A percentile compares a stretch with the other conserved stretches of the same genome.
These are phyloP conservation scores for Orchesella flavescens DNA, from an alignment of 2,888 invertebrate species.

Conservation along the genomic window DNA sequence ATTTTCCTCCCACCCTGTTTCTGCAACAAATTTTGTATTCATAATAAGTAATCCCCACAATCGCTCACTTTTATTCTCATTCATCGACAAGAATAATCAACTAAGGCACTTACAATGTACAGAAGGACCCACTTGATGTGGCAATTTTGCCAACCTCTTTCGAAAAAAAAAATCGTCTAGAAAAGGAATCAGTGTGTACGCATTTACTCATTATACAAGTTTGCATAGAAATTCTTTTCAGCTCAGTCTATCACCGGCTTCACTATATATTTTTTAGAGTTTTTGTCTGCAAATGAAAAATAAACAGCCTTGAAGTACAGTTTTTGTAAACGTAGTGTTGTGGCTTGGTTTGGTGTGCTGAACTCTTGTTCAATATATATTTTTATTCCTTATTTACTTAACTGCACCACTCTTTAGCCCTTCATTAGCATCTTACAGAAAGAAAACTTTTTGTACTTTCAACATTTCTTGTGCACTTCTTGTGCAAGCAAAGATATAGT, in stretches of 20 bases:
- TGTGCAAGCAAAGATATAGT: background rate
- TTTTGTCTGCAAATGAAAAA: slow-evolving; percentile 17
- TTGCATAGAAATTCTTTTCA: background rate
- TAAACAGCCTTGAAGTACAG: slow-evolving; percentile 39
- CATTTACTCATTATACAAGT: slow-evolving; percentile 1
- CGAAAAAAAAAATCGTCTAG: background rate
- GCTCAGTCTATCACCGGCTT: background rate
- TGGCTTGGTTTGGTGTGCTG: background rate
- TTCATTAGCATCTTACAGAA: background rate
- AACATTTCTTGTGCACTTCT: background rate
- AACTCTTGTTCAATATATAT: slow-evolving; percentile 15
- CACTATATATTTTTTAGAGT: background rate
- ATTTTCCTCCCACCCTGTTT: slow-evolving; percentile 25
- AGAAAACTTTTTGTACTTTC: background rate
- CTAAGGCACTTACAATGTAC: no score
- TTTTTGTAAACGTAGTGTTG: background rate
- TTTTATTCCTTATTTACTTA: slow-evolving; percentile 16
- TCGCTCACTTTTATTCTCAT: slow-evolving; percentile 4
- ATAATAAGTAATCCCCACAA: background rate
- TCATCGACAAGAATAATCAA: background rate
- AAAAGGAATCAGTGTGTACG: no score
- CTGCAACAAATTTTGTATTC: slow-evolving; percentile 13
- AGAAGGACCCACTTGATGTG: no score
- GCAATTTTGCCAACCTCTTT: no score
- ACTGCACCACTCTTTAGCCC: background rate